phyloP scores from a whole-genome alignment of 2,113 vertebrate genomes.

The Platysteira castanea region DNA sequence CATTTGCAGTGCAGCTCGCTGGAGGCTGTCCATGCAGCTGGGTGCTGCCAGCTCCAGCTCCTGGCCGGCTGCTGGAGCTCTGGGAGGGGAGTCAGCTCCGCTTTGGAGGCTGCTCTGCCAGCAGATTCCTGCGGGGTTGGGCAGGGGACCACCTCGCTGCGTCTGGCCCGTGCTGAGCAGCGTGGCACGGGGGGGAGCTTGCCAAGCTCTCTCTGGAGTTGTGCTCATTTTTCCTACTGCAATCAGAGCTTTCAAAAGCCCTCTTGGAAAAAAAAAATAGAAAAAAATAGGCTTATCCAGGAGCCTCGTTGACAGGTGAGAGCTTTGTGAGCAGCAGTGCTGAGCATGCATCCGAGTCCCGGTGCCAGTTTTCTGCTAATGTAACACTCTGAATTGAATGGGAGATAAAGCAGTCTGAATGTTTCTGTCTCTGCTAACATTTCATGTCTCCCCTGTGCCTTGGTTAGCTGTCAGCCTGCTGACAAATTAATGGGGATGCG shows the following conservation, averaged over 20 bases:
- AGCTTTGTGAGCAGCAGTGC: background rate
- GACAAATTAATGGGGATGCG: background rate
- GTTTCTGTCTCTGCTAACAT: background rate
- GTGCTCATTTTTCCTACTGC: background rate
- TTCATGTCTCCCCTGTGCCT: background rate
- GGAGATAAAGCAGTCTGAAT: background rate
- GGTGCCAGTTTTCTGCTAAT: background rate
- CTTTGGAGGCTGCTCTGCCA: background rate
- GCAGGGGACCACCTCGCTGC: fast-evolving
- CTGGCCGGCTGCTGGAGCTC: background rate
- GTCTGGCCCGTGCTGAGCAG: background rate
- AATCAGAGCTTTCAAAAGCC: background rate
- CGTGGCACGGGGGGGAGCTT: fast-evolving
- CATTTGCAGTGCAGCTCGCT: background rate
- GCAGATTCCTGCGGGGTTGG: background rate
- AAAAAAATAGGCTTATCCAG: background rate
- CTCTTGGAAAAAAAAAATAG: too few relatives aligned
- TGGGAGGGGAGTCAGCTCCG: fast-evolving
- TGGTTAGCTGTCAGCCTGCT: background rate
- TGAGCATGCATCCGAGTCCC: background rate
- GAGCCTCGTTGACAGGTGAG: background rate
- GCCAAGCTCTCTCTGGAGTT: background rate
- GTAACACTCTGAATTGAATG: background rate
- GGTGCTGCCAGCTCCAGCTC: background rate
- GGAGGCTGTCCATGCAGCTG: background rate